Evolutionary conservation across 2,113 vertebrate genomes (phyloP).

Genomic region (Semicossyphus pulcher): DNA sequence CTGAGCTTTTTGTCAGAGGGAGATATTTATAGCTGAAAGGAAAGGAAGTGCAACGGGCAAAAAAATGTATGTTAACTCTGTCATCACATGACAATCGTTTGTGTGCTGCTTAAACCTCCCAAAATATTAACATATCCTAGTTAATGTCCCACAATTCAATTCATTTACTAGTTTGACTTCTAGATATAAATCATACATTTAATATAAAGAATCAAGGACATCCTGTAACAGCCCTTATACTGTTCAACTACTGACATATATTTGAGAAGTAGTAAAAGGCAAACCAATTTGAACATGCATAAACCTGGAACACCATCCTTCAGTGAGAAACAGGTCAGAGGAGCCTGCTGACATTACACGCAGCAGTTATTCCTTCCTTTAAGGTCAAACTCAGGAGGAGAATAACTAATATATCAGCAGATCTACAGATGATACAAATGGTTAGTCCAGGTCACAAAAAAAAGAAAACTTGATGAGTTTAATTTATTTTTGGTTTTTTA

Average conservation of each 20-base stretch:
- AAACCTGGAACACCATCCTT: constrained; percentile 1
- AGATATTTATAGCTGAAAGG: constrained; percentile 18
- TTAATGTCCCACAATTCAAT: too few relatives aligned
- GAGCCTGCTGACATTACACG: neutral
- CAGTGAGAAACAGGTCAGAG: constrained; percentile 29
- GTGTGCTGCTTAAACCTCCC: neutral
- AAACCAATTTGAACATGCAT: neutral
- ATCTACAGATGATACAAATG: neutral
- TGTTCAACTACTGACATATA: neutral
- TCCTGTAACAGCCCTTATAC: neutral
- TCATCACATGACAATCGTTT: too few relatives aligned
- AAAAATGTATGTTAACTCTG: neutral
- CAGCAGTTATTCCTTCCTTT: neutral
- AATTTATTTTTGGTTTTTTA: too few relatives aligned
- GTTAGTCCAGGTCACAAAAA: too few relatives aligned
- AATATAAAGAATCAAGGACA: too few relatives aligned
- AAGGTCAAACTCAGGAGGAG: neutral
- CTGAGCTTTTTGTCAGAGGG: neutral
- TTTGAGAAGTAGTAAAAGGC: neutral
- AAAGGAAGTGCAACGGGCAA: neutral
- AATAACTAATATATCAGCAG: neutral
- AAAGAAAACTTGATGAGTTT: too few relatives aligned
- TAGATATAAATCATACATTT: too few relatives aligned
- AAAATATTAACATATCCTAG: neutral
- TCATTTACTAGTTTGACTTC: too few relatives aligned